These are phyloP conservation scores for Ashinkailepas kermadecensis DNA, from an alignment of 2,888 invertebrate genomes.

Conservation along the genomic window DNA sequence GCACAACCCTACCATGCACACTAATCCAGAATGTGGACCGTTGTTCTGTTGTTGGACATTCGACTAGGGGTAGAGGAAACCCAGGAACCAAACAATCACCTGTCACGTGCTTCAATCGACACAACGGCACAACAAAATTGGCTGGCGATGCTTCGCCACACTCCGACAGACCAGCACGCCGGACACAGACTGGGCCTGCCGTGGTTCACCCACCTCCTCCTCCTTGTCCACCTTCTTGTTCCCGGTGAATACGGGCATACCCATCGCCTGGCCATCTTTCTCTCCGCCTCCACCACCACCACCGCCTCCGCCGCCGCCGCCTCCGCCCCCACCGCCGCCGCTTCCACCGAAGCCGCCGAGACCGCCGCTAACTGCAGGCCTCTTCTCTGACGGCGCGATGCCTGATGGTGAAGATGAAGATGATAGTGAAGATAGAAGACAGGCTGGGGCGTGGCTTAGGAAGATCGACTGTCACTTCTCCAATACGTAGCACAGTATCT, in stretches of 20 bases:
- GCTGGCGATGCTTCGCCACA: no score
- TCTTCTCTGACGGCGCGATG: not conserved
- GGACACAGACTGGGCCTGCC: no score
- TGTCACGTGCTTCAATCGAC: no score
- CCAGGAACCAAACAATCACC: no score
- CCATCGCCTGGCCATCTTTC: constrained; percentile 7
- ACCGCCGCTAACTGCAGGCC: not conserved
- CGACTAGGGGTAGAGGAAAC: no score
- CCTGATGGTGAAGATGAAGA: not conserved
- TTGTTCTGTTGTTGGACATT: no score
- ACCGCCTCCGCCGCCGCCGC: constrained; percentile 33
- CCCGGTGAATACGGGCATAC: constrained; percentile 23
- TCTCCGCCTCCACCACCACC: constrained; percentile 33
- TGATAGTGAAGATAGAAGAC: not conserved
- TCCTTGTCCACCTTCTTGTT: constrained; percentile 39
- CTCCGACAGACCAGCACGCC: no score
- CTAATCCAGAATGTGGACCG: no score
- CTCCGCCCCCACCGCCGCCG: constrained; percentile 22
- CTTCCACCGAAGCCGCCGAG: constrained; percentile 33
- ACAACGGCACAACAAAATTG: no score
- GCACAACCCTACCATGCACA: no score
- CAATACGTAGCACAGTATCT: not conserved
- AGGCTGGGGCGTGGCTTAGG: not conserved
- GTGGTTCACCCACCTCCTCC: constrained; percentile 34
- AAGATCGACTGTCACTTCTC: not conserved